Evolutionary conservation across 2,888 invertebrate genomes (phyloP).

Genomic region (Tiliacea citrago): DNA sequence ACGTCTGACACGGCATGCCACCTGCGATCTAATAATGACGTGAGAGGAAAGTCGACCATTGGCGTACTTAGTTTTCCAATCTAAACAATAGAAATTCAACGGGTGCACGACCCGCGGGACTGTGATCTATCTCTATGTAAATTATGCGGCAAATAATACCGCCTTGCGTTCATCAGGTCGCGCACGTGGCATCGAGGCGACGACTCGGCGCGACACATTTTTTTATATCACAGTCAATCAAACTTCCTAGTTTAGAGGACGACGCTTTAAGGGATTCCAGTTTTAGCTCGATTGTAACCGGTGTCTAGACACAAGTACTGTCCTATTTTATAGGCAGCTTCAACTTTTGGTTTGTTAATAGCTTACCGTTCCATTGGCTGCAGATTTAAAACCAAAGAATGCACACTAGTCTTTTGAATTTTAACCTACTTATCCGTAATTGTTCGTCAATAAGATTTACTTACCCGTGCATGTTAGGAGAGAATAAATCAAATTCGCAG

Average conservation of each 20-base stretch:
- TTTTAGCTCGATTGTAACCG: constrained; percentile 57
- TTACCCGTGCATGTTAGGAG: constrained; percentile 68
- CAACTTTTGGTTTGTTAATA: constrained; percentile 18
- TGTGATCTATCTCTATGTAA: constrained; percentile 90
- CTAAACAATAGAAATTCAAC: constrained; percentile 91
- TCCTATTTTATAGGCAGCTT: constrained; percentile 2
- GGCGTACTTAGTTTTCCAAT: constrained; percentile 90
- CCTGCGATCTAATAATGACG: constrained; percentile 86
- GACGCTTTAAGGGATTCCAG: constrained; percentile 66
- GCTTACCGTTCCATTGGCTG: neutral
- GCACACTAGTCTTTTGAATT: neutral
- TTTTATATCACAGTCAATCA: constrained; percentile 69
- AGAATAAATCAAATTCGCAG: constrained; percentile 72
- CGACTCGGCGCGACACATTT: constrained; percentile 67
- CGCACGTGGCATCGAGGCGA: constrained; percentile 75
- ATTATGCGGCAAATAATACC: constrained; percentile 88
- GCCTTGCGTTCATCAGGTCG: constrained; percentile 85
- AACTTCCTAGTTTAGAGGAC: constrained; percentile 63
- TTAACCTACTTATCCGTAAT: neutral
- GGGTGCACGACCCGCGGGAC: constrained; percentile 88
- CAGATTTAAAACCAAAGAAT: constrained; percentile 12
- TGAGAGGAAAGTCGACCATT: constrained; percentile 86
- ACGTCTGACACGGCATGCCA: constrained; percentile 69
- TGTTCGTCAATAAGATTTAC: constrained; percentile 48
- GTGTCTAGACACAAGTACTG: constrained; percentile 30